A percentile compares a stretch with the other conserved stretches of the same genome.
Evolutionary conservation across 2,113 vertebrate species (phyloP).

Genomic region (Chionis minor): DNA sequence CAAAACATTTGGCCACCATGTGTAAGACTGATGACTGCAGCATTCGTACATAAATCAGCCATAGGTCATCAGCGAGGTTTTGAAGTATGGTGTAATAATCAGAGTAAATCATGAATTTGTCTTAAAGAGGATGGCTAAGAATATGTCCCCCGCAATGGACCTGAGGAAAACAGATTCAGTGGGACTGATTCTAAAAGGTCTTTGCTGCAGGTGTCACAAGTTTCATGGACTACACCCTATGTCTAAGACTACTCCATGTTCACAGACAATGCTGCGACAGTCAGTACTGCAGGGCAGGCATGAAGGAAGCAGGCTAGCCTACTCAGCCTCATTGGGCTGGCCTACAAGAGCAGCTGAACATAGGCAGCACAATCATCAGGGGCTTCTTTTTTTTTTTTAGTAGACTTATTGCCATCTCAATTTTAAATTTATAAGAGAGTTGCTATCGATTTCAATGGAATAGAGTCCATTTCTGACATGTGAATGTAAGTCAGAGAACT

Average conservation of each 20-base stretch:
- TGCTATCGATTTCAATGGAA: neutral
- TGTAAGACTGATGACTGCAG: neutral
- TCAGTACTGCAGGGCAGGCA: neutral
- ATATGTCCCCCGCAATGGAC: rapidly evolving
- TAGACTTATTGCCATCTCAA: neutral
- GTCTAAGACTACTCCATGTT: neutral
- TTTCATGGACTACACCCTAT: neutral
- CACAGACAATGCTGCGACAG: neutral
- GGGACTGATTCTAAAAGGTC: neutral
- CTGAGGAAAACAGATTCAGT: neutral
- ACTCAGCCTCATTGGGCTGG: neutral
- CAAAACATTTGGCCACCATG: neutral
- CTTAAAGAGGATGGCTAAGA: neutral
- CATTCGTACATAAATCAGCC: neutral
- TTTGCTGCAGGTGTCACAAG: neutral
- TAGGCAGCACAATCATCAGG: neutral
- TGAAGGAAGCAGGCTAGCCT: neutral
- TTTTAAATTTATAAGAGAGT: neutral
- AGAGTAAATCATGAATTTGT: neutral
- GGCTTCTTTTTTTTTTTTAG: neutral
- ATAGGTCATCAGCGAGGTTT: neutral
- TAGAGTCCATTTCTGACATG: neutral
- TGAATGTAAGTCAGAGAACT: neutral
- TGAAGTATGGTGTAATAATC: neutral
- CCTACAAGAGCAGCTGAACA: neutral